Conservation (phyloP, 2,113 vertebrate species). For the Crotophaga sulcirostris region DNA sequence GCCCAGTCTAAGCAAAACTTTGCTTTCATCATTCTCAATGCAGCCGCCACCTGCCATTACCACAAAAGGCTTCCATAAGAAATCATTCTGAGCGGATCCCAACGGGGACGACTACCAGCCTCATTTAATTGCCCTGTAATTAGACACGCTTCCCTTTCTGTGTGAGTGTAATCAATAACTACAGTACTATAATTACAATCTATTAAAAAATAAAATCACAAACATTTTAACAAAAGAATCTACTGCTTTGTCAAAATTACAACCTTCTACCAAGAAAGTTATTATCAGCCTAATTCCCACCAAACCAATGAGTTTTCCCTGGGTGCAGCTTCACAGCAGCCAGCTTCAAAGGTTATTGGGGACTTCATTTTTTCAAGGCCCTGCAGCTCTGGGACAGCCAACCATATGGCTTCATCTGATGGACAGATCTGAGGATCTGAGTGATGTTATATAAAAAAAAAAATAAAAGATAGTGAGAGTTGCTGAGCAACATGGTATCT, state of each 20-base stretch:
- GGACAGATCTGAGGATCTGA: neutral
- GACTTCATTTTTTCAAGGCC: neutral
- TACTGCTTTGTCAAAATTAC: neutral
- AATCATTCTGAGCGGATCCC: neutral
- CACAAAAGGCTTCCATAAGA: neutral
- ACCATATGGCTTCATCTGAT: neutral
- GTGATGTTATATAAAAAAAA: neutral
- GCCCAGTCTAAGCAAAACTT: neutral
- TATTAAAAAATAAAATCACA: neutral
- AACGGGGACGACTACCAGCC: neutral
- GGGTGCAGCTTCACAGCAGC: neutral
- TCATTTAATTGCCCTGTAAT: neutral
- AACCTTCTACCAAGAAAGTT: neutral
- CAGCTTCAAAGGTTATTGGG: neutral
- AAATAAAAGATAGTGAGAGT: neutral
- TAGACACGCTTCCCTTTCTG: neutral
- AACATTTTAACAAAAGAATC: neutral
- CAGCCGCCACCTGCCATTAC: neutral
- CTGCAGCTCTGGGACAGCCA: neutral
- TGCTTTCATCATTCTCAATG: neutral
- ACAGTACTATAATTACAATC: neutral
- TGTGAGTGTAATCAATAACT: neutral
- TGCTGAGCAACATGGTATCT: conserved; percentile 32
- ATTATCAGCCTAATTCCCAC: neutral
- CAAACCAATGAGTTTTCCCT: neutral